Evolutionary conservation across 2,113 vertebrate species (phyloP), one percentile per base, ranked within the genome.

Genomic region (Danionella cerebrum): DNA sequence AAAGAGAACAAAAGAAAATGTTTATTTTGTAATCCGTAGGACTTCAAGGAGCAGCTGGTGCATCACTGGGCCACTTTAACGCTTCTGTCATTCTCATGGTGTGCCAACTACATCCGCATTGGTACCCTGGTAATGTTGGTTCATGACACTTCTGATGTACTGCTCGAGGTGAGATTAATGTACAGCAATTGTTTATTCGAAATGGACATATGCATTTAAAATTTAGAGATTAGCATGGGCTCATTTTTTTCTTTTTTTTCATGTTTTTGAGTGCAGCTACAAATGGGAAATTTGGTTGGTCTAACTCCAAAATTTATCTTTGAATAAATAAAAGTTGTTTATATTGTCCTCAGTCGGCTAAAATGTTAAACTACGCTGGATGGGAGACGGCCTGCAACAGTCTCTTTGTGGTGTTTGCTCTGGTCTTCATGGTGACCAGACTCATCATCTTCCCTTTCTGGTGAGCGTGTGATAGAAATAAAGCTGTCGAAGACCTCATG

Each of bases 151-250:
- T 86, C 95, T 0, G 95, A 98, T 72, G 82, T 94, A 62, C 85
- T 94, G 66, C 86, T 98, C 0, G 95, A 97, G 93, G 95, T 98
- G 25, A 84, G 52, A n/a, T n/a, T n/a, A n/a, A n/a, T n/a, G n/a
- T n/a, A n/a, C n/a, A n/a, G n/a, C n/a, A n/a, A n/a, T n/a, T n/a
- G n/a, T n/a, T n/a, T n/a, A n/a, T n/a, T n/a, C n/a, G n/a, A n/a
- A n/a, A n/a, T n/a, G n/a, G n/a, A n/a, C n/a, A n/a, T n/a, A n/a
- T n/a, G n/a, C n/a, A n/a, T n/a, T n/a, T n/a, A n/a, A n/a, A n/a
- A n/a, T n/a, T n/a, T n/a, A n/a, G n/a, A n/a, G n/a, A n/a, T n/a
- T n/a, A n/a, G n/a, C n/a, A n/a, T n/a, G n/a, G n/a, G n/a, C n/a
- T n/a, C n/a, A n/a, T n/a, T n/a, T n/a, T n/a, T n/a, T n/a, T n/a